A percentile compares a stretch with the other conserved stretches of the same genome.
Conservation (phyloP, 2,797 vertebrate species). For the Coccyzus lansbergi region DNA sequence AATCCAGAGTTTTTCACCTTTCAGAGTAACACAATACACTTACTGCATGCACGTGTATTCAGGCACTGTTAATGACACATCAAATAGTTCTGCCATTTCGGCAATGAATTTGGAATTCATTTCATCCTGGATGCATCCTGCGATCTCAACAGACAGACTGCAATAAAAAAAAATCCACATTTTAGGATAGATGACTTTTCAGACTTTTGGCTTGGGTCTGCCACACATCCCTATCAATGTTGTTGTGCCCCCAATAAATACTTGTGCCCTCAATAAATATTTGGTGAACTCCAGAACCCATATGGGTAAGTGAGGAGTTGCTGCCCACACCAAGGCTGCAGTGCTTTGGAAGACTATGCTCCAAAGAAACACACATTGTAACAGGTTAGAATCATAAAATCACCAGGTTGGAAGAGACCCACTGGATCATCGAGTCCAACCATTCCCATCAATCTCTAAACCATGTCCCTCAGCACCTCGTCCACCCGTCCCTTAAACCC, state of each 20-base stretch:
- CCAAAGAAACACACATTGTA: neutral
- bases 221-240: neutral
- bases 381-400: neutral
- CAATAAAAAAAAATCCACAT: neutral
- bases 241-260: neutral
- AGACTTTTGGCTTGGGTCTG: neutral
- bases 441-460: too few relatives aligned
- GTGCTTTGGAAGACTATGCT: neutral
- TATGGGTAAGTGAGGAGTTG: neutral
- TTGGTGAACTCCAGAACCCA: neutral
- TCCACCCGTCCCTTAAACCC: too few relatives aligned
- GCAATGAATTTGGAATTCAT: neutral
- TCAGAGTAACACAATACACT: neutral
- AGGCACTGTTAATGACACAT: neutral
- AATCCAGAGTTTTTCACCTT: neutral
- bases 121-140: neutral
- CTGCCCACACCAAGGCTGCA: neutral
- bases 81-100: constrained; percentile 7
- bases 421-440: too few relatives aligned
- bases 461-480: too few relatives aligned
- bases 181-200: neutral
- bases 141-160: neutral
- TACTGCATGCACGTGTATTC: neutral
- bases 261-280: neutral
- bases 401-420: too few relatives aligned